Evolutionary conservation across 2,888 invertebrate genomes (phyloP).

Genomic region (Tuberolachnus salignus): DNA sequence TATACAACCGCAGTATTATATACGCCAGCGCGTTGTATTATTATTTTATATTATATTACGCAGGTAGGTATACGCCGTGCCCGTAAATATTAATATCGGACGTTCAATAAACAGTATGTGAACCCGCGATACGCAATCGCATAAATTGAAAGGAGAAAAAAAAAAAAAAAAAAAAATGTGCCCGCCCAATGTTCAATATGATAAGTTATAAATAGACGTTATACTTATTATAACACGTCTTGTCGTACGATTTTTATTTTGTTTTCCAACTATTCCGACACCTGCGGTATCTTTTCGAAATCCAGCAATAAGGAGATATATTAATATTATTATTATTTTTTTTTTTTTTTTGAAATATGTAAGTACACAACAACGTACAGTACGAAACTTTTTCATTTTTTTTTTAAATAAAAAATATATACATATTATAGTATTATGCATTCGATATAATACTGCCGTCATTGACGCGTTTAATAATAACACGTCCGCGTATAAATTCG

Average conservation of each 20-base stretch:
- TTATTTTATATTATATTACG: neutral
- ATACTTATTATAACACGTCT: neutral
- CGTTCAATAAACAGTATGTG: neutral
- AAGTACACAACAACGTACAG: neutral
- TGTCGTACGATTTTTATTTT: neutral
- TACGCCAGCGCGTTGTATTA: no score
- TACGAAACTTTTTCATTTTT: neutral
- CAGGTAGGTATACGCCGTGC: neutral
- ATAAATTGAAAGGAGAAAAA: slow-evolving; percentile 28
- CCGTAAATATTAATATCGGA: neutral
- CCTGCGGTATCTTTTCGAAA: neutral
- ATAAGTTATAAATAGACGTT: neutral
- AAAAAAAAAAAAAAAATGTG: no score
- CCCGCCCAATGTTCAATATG: neutral
- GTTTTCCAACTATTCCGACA: slow-evolving; percentile 12
- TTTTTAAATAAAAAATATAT: neutral
- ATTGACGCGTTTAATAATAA: no score
- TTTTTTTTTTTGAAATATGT: neutral
- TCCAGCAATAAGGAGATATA: neutral
- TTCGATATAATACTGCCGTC: no score
- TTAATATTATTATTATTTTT: no score
- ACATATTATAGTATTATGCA: no score
- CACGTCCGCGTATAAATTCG: no score
- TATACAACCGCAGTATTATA: neutral
- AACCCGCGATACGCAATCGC: neutral